A percentile compares a stretch with the other conserved stretches of the same genome.
Evolutionary conservation across 2,113 vertebrate genomes (phyloP).

Genomic region (Pyxicephalus adspersus): DNA sequence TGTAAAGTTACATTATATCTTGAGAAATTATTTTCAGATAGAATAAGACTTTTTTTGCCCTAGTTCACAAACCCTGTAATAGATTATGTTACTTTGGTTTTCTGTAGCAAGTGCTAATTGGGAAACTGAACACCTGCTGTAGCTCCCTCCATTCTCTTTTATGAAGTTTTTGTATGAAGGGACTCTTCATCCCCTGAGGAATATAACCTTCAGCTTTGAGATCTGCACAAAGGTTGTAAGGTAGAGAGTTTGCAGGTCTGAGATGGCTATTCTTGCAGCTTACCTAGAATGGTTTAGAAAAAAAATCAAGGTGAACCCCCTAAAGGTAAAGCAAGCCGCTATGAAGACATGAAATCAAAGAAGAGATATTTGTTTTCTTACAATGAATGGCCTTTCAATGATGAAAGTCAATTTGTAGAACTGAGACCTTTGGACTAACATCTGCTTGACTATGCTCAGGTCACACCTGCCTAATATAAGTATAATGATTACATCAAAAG

Average conservation of each 20-base stretch:
- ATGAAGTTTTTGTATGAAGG: constrained; percentile 46
- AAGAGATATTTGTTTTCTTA: constrained; percentile 41
- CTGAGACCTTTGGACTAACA: constrained; percentile 56
- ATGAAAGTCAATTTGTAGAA: constrained; percentile 56
- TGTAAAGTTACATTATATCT: background rate
- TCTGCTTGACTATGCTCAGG: constrained; percentile 44
- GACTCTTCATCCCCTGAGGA: constrained; percentile 42
- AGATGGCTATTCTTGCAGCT: constrained; percentile 18
- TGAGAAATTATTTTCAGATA: background rate
- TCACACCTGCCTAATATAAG: constrained; percentile 56
- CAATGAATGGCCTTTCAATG: constrained; percentile 44
- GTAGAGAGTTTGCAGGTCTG: constrained; percentile 12
- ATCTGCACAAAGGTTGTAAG: constrained; percentile 30
- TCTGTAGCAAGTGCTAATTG: constrained; percentile 47
- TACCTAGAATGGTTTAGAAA: background rate
- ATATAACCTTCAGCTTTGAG: constrained; percentile 40
- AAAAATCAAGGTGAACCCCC: constrained; percentile 35
- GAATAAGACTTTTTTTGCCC: background rate
- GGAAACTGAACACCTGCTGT: constrained; percentile 39
- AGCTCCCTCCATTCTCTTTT: constrained; percentile 34
- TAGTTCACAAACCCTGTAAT: background rate
- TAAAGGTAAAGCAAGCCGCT: constrained; percentile 33
- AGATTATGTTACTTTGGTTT: constrained; percentile 42
- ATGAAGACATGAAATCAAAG: constrained; percentile 49
- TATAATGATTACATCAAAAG: constrained; percentile 53